Conservation (phyloP, 35 echinoderm and acorn worm genomes). For the Acanthaster planci region DNA sequence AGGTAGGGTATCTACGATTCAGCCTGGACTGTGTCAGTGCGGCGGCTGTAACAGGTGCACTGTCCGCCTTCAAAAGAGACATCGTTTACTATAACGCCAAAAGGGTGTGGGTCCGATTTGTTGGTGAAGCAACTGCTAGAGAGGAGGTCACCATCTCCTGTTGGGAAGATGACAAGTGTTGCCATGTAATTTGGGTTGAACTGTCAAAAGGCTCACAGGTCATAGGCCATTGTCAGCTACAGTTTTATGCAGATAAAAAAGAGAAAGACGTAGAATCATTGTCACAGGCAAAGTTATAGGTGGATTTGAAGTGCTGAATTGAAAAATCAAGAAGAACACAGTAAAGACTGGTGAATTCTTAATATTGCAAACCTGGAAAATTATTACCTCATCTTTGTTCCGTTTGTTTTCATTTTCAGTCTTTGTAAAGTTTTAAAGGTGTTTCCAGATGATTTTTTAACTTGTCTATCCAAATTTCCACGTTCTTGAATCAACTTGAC, state of each 20-base stretch:
- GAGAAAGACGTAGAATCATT: not conserved
- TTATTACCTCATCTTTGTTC: no score
- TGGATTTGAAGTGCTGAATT: no score
- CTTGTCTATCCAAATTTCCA: no score
- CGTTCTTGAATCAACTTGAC: no score
- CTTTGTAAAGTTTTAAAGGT: no score
- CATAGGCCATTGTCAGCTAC: not conserved
- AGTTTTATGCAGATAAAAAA: conserved; percentile 10
- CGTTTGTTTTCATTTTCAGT: no score
- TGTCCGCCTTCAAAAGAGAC: not conserved
- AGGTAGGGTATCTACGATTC: not conserved
- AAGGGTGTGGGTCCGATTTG: not conserved
- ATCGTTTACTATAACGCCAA: not conserved
- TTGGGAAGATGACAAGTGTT: not conserved
- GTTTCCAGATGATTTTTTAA: no score
- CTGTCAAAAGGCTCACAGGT: conserved; percentile 34
- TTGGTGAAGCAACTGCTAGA: not conserved
- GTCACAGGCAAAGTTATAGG: no score
- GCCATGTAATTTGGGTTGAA: conserved; percentile 1
- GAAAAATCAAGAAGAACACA: no score
- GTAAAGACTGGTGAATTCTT: no score
- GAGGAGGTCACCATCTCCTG: not conserved
- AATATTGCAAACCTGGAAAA: no score
- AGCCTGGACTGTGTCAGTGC: not conserved
- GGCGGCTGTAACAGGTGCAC: not conserved